Evolutionary conservation across 2,797 vertebrate species (phyloP).

Genomic region (Lacerta bilineata): DNA sequence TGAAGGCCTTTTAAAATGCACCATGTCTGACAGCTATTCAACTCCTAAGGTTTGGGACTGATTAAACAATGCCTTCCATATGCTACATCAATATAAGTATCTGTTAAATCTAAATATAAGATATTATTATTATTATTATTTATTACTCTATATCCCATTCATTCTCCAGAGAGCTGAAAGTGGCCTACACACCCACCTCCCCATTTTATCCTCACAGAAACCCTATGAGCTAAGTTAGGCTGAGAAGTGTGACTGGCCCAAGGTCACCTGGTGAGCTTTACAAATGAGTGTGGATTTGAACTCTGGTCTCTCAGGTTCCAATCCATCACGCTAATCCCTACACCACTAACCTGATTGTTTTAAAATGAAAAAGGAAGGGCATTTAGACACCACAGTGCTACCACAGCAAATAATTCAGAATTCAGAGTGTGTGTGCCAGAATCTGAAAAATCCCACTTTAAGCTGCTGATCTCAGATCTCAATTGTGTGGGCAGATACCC

Average conservation of each 20-base stretch:
- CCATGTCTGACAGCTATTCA: neutral
- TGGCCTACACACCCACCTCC: too few relatives aligned
- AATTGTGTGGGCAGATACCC: slow-evolving; percentile 51
- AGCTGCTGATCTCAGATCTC: slow-evolving; percentile 39
- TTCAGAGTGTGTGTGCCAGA: slow-evolving; percentile 15
- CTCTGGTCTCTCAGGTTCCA: too few relatives aligned
- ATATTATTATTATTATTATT: too few relatives aligned
- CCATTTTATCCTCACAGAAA: too few relatives aligned
- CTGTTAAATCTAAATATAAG: neutral
- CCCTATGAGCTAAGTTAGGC: too few relatives aligned
- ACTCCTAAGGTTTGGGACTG: neutral
- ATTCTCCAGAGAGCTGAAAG: too few relatives aligned
- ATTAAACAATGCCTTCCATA: neutral
- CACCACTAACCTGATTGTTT: neutral
- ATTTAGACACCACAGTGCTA: neutral
- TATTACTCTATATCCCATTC: too few relatives aligned
- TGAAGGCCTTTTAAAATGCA: neutral
- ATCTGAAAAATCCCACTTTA: slow-evolving; percentile 36
- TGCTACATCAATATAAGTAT: neutral
- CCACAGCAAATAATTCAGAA: neutral
- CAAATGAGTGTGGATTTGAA: too few relatives aligned
- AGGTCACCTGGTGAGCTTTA: too few relatives aligned
- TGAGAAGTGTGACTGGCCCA: too few relatives aligned
- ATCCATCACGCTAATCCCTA: too few relatives aligned
- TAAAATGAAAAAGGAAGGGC: neutral